phyloP scores from a whole-genome alignment of 1,140 invertebrate genomes.

The Conopomorpha cramerella region DNA sequence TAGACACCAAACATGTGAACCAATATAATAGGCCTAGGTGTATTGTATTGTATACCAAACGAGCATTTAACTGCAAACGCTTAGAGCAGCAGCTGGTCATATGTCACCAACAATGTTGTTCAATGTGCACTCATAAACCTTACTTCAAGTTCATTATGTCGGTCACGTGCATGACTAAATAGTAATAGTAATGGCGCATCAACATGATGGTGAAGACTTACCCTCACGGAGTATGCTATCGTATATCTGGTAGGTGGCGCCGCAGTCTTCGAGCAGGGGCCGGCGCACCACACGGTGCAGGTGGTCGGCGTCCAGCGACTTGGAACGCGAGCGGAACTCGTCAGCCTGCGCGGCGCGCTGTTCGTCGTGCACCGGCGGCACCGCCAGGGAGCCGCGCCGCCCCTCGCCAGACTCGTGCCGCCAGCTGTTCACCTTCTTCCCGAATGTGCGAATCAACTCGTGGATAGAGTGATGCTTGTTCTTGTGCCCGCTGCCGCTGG shows the following conservation, averaged over 20 bases:
- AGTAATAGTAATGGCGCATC: no score
- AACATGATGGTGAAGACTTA: no score
- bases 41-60: no score
- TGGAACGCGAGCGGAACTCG: slow-evolving; percentile 75
- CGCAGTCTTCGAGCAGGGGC: slow-evolving; percentile 68
- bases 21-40: no score
- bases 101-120: no score
- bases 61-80: no score
- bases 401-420: slow-evolving; percentile 65
- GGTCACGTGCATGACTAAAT: no score
- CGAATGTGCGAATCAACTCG: slow-evolving; percentile 73
- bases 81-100: no score
- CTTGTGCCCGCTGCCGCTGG: slow-evolving; percentile 39
- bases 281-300: slow-evolving; percentile 32
- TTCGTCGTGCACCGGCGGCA: slow-evolving; percentile 41
- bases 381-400: slow-evolving; percentile 60
- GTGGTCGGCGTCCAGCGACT: slow-evolving; percentile 73
- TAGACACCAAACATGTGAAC: no score
- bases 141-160: no score
- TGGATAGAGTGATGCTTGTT: slow-evolving; percentile 72
- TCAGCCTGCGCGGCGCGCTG: slow-evolving; percentile 52
- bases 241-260: slow-evolving; percentile 79
- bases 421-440: slow-evolving; percentile 69
- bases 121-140: no score
- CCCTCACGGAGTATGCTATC: slow-evolving; percentile 81